These are phyloP conservation scores for Mycetomoellerius zeteki DNA, from an alignment of 1,140 invertebrate species.

Conservation along the genomic window DNA sequence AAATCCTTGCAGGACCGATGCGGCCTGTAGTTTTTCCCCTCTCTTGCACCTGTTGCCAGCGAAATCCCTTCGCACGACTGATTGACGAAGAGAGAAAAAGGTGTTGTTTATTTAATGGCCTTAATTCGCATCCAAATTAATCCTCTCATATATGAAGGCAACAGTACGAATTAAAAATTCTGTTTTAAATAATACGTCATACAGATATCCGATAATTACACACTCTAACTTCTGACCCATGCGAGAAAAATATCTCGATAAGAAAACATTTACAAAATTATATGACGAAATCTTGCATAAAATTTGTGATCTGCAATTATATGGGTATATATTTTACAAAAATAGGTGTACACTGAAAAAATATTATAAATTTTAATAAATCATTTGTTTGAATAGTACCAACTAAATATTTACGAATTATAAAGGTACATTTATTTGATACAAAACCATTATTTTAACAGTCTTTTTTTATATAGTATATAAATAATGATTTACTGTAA, in stretches of 20 bases:
- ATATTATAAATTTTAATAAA: no score
- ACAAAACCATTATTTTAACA: no score
- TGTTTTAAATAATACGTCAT: not conserved
- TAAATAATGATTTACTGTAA: no score
- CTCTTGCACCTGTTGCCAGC: slow-evolving; percentile 71
- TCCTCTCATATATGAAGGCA: slow-evolving; percentile 2
- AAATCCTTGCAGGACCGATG: slow-evolving; percentile 69
- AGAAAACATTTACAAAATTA: no score
- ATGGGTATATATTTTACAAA: no score
- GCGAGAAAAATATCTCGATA: not conserved
- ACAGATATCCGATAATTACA: not conserved
- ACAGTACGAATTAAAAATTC: not conserved
- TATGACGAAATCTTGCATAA: no score
- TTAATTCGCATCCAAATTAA: slow-evolving; percentile 16
- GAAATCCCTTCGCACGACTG: slow-evolving; percentile 63
- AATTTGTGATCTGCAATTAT: no score
- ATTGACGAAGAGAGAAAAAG: slow-evolving; percentile 59
- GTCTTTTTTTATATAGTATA: no score
- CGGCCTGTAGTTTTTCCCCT: slow-evolving; percentile 42
- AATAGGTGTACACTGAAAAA: no score
- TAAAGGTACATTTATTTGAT: no score
- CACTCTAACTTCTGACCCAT: not conserved
- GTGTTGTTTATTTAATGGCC: slow-evolving; percentile 71
- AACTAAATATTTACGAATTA: no score
- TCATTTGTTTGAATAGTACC: no score